Evolutionary conservation across 2,888 invertebrate species (phyloP), one percentile per base, ranked within the genome.

Genomic region (Drosophila recens): DNA sequence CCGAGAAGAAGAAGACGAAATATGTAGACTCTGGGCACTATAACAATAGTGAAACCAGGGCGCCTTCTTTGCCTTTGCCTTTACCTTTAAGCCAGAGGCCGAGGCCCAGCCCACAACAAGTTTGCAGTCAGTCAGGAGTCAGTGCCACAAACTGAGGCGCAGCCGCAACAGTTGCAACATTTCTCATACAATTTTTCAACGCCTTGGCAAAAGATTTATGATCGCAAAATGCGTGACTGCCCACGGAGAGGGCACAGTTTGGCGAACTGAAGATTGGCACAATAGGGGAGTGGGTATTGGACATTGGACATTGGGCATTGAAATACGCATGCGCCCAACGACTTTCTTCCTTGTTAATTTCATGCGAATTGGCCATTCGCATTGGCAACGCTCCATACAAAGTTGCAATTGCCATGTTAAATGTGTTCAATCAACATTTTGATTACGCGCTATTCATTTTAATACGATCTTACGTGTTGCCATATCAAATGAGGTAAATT

Each of bases 391-490:
- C 30, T 38, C 34, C 59, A 43, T 36, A 75, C 71, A 65, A 75
- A 46, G 42, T 54, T 56, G 75, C 65, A 51, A 66, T 79, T 75
- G 68, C 63, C 68, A 73, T 87, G 83, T 67, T 74, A 78, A 88
- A 85, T 85, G 73, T 80, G 87, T 58, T 83, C 86, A 88, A 89
- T 85, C 86, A 89, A 83, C 80, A 80, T 74, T 88, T 88, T 82
- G 72, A 85, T 78, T 86, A 80, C 67, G 63, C 62, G 83, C 73
- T 51, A 88, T 89, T 82, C 74, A 80, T 85, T 85, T 68, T 69
- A 81, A 70, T 72, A 57, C 64, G 69, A 67, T 69, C 67, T 63
- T 51, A 66, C 62, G 66, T 73, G 79, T 78, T 80, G 81, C 75
- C 66, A 66, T 40, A 69, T 56, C 72, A 67, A 84, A 72, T 72